These are phyloP conservation scores for Prunella himalayana DNA, from an alignment of 2,113 vertebrate genomes.

Conservation along the genomic window DNA sequence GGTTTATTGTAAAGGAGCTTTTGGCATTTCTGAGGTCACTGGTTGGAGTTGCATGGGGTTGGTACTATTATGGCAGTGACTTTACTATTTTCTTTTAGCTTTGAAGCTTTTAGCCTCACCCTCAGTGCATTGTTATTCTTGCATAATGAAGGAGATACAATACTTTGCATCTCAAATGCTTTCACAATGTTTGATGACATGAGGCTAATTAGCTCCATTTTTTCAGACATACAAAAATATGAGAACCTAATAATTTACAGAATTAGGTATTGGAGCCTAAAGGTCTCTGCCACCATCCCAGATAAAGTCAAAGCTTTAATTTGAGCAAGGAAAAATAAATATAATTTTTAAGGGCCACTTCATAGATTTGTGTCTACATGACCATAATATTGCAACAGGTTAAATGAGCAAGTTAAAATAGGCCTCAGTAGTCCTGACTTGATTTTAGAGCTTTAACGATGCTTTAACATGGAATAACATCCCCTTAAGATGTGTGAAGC, in stretches of 20 bases:
- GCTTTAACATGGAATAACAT: neutral
- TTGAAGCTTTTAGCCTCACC: neutral
- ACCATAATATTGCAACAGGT: neutral
- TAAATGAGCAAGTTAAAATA: neutral
- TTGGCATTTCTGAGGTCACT: neutral
- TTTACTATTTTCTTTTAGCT: neutral
- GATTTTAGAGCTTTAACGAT: neutral
- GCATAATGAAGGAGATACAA: neutral
- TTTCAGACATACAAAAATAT: neutral
- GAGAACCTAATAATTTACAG: neutral
- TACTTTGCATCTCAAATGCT: neutral
- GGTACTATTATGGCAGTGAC: neutral
- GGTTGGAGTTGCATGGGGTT: neutral
- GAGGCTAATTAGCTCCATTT: neutral
- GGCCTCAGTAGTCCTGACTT: neutral
- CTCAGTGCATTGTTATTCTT: neutral
- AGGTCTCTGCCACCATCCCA: neutral
- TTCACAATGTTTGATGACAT: neutral
- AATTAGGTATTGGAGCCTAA: neutral
- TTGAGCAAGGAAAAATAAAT: neutral
- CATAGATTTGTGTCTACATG: neutral
- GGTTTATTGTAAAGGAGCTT: neutral
- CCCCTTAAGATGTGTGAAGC: neutral
- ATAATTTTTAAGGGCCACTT: neutral
- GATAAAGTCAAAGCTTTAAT: neutral